Conservation (phyloP, 2,888 invertebrate genomes). For the Caenorhabditis sulstoni region DNA sequence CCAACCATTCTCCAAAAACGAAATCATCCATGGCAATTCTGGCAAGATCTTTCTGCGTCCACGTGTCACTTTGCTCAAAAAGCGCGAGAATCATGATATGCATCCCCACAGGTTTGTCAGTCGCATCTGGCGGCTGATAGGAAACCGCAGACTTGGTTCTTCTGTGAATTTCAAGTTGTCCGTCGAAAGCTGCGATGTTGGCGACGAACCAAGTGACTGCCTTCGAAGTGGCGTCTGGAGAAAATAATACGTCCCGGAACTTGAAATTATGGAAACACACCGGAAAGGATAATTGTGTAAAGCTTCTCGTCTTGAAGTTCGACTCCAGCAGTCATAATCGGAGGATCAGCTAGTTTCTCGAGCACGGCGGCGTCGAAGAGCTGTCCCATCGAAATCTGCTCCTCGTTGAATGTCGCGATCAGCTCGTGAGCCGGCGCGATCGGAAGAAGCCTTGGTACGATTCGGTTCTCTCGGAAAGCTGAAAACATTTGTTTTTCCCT, state of each 20-base stretch:
- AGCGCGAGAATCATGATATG: slow-evolving; percentile 62
- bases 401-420: slow-evolving; percentile 57
- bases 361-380: slow-evolving; percentile 56
- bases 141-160: slow-evolving; percentile 52
- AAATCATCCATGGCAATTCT: slow-evolving; percentile 57
- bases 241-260: slow-evolving; percentile 8
- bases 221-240: slow-evolving; percentile 58
- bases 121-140: slow-evolving; percentile 45
- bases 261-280: slow-evolving; percentile 31
- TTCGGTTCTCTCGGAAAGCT: slow-evolving; percentile 68
- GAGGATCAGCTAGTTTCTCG: slow-evolving; percentile 52
- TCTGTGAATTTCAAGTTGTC: slow-evolving; percentile 53
- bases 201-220: slow-evolving; percentile 55
- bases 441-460: slow-evolving; percentile 64
- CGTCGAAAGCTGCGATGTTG: slow-evolving; percentile 59
- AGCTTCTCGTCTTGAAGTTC: slow-evolving; percentile 57
- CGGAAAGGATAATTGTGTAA: slow-evolving; percentile 63
- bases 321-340: slow-evolving; percentile 49
- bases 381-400: slow-evolving; percentile 60
- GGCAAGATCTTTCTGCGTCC: slow-evolving; percentile 56
- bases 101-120: slow-evolving; percentile 51
- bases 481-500: no score
- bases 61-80: slow-evolving; percentile 60
- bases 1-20: slow-evolving; percentile 46
- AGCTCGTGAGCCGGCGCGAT: slow-evolving; percentile 55